Evolutionary conservation across 2,113 vertebrate species (phyloP), one percentile per base, ranked within the genome.

Genomic region (Ptilonorhynchus violaceus): DNA sequence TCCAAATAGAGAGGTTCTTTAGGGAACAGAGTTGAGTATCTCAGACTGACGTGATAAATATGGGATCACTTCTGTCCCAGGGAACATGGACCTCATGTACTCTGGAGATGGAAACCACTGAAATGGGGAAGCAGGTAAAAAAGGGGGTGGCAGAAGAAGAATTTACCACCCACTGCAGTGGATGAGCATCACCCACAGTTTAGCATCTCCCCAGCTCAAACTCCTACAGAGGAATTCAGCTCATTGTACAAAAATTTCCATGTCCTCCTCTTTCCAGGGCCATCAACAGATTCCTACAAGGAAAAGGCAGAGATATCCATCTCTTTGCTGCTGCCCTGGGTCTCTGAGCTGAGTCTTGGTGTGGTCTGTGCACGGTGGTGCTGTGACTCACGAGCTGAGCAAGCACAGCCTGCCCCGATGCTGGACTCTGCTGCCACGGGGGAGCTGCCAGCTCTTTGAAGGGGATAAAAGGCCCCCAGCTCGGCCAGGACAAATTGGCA

Each of bases 381-480:
- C 89, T 37, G 44, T 85, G 95, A 89, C 75, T 95, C 88, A 92
- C 35, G 55, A 41, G 20, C n/a, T 8, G 62, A 67, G 10, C 20
- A 35, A 91, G 76, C 83, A n/a, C 49, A 86, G 68, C 81, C 85
- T 82, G 81, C 76, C 74, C 83, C 0, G 1, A 1, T 0, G 15
- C 20, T 72, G 4, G 7, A 10, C 60, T 85, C 55, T 33, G 66
- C 90, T 94, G 85, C 87, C 56, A 37, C 0, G 5, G 67, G 68
- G 37, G 9, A 82, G 81, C 80, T 66, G 91, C 70, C 77, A 89
- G 88, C 55, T 62, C 88, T 94, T 89, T 80, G 67, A 92, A 93
- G 52, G 73, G 95, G 92, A 96, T 91, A 79, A 92, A 39, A n/a
- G 33, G 67, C 81, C 92, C 78, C 73, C 47, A 25, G 20, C 94